A percentile compares a stretch with the other conserved stretches of the same genome.
Evolutionary conservation across 1,140 invertebrate genomes (phyloP).

Genomic region (Drosophila equinoxialis): DNA sequence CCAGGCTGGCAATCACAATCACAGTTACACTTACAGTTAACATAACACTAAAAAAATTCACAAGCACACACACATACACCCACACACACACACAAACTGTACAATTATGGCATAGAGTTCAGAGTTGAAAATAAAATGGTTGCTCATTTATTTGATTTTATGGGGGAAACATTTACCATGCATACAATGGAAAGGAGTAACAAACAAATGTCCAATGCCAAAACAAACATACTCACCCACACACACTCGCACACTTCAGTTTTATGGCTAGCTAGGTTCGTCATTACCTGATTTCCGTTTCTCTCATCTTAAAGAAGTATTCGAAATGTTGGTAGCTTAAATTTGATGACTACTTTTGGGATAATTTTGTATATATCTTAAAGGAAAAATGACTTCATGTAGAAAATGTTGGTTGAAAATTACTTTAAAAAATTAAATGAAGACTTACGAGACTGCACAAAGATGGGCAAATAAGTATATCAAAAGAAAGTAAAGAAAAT

Average conservation of each 20-base stretch:
- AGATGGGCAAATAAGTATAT: no score
- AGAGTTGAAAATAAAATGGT: constrained; percentile 63
- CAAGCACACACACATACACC: background rate
- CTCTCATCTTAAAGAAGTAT: background rate
- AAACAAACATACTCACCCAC: constrained; percentile 34
- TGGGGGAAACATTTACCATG: constrained; percentile 45
- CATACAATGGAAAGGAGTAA: constrained; percentile 30
- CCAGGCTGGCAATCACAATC: constrained; percentile 41
- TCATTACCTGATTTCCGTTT: constrained; percentile 33
- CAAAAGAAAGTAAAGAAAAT: no score
- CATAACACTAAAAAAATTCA: constrained; percentile 61
- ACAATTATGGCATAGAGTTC: constrained; percentile 55
- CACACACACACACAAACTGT: constrained; percentile 10
- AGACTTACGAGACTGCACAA: no score
- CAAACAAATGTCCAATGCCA: constrained; percentile 13
- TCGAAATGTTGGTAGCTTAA: background rate
- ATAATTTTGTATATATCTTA: no score
- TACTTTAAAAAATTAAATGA: no score
- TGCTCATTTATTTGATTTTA: constrained; percentile 69
- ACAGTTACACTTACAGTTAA: constrained; percentile 64
- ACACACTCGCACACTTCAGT: constrained; percentile 36
- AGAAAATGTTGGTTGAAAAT: no score
- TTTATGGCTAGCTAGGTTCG: constrained; percentile 48
- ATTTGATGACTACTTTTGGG: constrained; percentile 3
- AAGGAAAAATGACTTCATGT: no score